phyloP scores from a whole-genome alignment of 2,797 vertebrate species.

The Rhabdophis nuchalis region DNA sequence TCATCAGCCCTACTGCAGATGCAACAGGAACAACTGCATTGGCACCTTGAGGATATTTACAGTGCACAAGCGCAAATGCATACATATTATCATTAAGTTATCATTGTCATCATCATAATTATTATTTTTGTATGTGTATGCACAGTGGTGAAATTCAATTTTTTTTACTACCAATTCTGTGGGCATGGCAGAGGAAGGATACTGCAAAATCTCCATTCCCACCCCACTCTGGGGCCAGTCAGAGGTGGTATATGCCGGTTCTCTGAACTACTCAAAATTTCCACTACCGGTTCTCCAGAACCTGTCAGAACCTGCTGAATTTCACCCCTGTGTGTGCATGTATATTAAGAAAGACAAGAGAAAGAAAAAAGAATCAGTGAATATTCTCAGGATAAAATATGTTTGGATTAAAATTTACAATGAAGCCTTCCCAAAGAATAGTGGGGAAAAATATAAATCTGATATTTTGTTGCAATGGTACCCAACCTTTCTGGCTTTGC shows the following conservation, averaged over 20 bases:
- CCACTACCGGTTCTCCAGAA: no score
- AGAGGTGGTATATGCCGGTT: no score
- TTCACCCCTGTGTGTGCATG: background rate
- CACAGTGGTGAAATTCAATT: no score
- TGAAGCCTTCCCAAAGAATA: background rate
- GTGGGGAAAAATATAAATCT: background rate
- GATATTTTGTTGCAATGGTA: background rate
- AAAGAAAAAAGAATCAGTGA: background rate
- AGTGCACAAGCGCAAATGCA: background rate
- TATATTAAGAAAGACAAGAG: background rate
- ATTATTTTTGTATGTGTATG: background rate
- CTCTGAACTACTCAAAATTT: no score
- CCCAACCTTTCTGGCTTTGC: no score
- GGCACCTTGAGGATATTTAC: background rate
- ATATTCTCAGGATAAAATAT: background rate
- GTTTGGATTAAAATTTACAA: background rate
- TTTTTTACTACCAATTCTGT: no score
- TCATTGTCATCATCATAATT: background rate
- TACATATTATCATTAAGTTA: background rate
- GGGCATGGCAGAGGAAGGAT: no score
- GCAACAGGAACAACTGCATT: background rate
- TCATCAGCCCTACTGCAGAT: background rate
- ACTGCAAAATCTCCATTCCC: no score
- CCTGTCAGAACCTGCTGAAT: no score
- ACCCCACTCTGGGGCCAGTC: no score